Evolutionary conservation across 1,140 invertebrate genomes (phyloP), one percentile per base, ranked within the genome.

Genomic region (Drosophila serrata): DNA sequence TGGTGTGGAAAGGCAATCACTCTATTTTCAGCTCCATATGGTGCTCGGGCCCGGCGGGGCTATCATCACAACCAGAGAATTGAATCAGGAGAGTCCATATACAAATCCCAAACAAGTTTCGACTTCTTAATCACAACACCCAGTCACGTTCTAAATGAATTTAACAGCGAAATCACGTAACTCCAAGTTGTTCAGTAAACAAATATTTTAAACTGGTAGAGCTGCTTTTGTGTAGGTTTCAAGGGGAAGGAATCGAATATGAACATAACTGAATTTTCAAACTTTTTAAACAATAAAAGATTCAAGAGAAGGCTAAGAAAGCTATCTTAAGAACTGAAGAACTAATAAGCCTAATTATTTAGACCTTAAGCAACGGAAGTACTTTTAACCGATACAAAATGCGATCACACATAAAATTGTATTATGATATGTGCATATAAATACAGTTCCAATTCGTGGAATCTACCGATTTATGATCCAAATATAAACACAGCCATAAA

Each of bases 1-100:
- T 72, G 65, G 42, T 59, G 67, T 58, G 51, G 42, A 72, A 72
- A 70, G 43, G 51, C 68, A 70, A 72, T 72, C 67, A 72, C 68
- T 72, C 65, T 72, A 72, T 72, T 72, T 72, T 72, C 51, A 72
- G 68, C 67, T 72, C 68, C 68, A 72, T 58, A 39, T 70, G 68
- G 42, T 27, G 27, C 33, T 35, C 29, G 64, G 48, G 69, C 24
- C 45, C 33, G 63, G 31, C 64, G 15, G 19, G 24, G 39, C 43
- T 67, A 48, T 48, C 33, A 19, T 33, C 58, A 43, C 12, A 62
- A 13, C 22, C 24, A 45, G 29, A 35, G 22, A 63, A 51, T 51
- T 13, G 6, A 40, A 51, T 19, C n/a, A n/a, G 53, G 9, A 29
- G 29, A 58, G 35, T 72, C 51, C 39, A 70, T 72, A 48, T 31